Percentiles rank a stretch among this genome's conserved stretches.
Evolutionary conservation across 2,888 invertebrate species (phyloP).

Genomic region (Chymomyza caudatula): DNA sequence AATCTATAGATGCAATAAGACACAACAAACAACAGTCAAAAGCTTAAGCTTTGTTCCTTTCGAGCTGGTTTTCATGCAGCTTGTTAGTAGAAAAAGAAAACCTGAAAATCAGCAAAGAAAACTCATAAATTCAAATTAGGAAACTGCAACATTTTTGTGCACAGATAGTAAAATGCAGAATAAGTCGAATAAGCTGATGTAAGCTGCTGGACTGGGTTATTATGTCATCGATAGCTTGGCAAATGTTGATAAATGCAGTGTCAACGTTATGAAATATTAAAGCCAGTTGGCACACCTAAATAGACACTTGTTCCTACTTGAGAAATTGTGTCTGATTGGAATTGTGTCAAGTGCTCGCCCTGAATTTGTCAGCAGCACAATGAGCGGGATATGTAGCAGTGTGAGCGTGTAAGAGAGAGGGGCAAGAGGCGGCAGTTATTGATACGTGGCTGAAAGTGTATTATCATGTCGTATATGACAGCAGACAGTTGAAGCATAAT

Average conservation of each 20-base stretch:
- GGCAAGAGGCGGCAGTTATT: neutral
- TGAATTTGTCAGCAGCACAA: neutral
- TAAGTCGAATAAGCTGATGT: neutral
- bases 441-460: neutral
- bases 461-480: conserved; percentile 40
- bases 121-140: neutral
- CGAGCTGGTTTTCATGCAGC: neutral
- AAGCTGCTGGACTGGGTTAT: neutral
- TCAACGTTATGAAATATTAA: conserved; percentile 41
- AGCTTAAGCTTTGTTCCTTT: neutral
- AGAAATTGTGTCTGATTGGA: neutral
- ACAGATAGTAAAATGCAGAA: neutral
- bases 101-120: neutral
- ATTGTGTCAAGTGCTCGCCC: neutral
- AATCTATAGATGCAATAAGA: too few species aligned
- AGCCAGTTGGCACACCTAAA: conserved; percentile 8
- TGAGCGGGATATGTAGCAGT: neutral
- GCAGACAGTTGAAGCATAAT: conserved; percentile 26
- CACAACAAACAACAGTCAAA: neutral
- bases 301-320: neutral
- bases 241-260: conserved; percentile 47
- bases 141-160: neutral
- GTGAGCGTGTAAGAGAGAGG: neutral
- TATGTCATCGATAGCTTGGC: neutral
- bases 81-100: neutral